Base-by-base conservation (phyloP, 2,888 invertebrate species). In the Polydrusus tereticollis region DNA sequence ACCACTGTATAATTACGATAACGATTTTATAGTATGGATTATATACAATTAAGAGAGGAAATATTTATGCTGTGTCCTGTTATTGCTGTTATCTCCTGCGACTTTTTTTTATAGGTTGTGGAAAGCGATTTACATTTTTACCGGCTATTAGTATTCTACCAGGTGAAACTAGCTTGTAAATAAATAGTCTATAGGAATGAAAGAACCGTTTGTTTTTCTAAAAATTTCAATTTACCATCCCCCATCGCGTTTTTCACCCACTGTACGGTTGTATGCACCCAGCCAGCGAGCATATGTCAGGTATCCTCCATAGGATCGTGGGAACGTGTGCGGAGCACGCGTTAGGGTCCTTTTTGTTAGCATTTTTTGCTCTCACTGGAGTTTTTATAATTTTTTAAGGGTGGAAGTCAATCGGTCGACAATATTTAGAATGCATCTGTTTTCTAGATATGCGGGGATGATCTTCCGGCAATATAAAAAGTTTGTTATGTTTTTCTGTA, bases 1-100 rank as follows among this genome's bases (percentile, higher is more conserved):
- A 69, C 47, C 64, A 50, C 50, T 36, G 33, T 58, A 18, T 64
- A 45, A 69, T 69, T 69, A 64, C 45, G 36, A 47, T 69, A 58
- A 63, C 55, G 41, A 57, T 69, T 64, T 69, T 57, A 36, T 1
- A 38, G n/a, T 38, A 4, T 2, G 6, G n/a, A 41, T 41, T 41
- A 16, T 7, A 41, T 16, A 41, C 41, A 41, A 16, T 12, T n/a
- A 16, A 16, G 41, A 41, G 7, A 41, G 41, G 41, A 41, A 41
- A 16, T 41, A 23, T 52, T 69, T 38, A 50, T 47, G 64, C 33
- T 23, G 33, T 59, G 18, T n/a, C n/a, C n/a, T n/a, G n/a, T n/a
- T n/a, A n/a, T n/a, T n/a, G n/a, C n/a, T n/a, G n/a, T n/a, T n/a
- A n/a, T n/a, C n/a, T 26, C 26, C 3, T 26, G 3, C 3, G 3